A percentile compares a stretch with the other conserved stretches of the same genome.
These are phyloP conservation scores for Plebejus argus DNA, from an alignment of 2,888 invertebrate genomes.

Conservation along the genomic window DNA sequence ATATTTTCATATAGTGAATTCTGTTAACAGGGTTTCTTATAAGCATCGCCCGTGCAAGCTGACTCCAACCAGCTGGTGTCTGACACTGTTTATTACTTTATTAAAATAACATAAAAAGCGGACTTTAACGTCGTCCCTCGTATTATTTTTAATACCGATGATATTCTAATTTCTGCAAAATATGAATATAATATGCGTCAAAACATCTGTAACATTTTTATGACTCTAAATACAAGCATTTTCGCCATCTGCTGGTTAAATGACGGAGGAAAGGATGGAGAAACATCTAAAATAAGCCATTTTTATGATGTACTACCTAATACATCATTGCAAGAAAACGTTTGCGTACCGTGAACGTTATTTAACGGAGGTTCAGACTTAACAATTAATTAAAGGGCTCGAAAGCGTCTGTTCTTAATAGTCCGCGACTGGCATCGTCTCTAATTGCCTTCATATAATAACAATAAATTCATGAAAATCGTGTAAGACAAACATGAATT, in stretches of 20 bases:
- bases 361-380: slow-evolving; percentile 41
- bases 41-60: slow-evolving; percentile 27
- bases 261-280: not conserved
- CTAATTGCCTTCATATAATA: slow-evolving; percentile 59
- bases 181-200: not conserved
- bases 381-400: slow-evolving; percentile 56
- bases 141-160: not conserved
- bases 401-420: slow-evolving; percentile 66
- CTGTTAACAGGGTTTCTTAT: slow-evolving; percentile 29
- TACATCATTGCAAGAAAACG: slow-evolving; percentile 27
- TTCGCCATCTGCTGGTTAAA: not conserved
- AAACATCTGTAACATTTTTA: not conserved
- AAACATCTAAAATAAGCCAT: not conserved
- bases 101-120: slow-evolving; percentile 15
- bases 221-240: not conserved
- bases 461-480: slow-evolving; percentile 37
- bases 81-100: slow-evolving; percentile 29
- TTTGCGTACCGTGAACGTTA: slow-evolving; percentile 39
- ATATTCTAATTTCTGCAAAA: not conserved
- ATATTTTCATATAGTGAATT: slow-evolving; percentile 27
- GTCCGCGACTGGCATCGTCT: slow-evolving; percentile 59
- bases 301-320: slow-evolving; percentile 1
- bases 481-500: slow-evolving; percentile 33
- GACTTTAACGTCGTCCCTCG: slow-evolving; percentile 25
- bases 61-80: slow-evolving; percentile 23